Base-by-base conservation (phyloP, 2,888 invertebrate genomes). In the Ochropleura plecta region DNA sequence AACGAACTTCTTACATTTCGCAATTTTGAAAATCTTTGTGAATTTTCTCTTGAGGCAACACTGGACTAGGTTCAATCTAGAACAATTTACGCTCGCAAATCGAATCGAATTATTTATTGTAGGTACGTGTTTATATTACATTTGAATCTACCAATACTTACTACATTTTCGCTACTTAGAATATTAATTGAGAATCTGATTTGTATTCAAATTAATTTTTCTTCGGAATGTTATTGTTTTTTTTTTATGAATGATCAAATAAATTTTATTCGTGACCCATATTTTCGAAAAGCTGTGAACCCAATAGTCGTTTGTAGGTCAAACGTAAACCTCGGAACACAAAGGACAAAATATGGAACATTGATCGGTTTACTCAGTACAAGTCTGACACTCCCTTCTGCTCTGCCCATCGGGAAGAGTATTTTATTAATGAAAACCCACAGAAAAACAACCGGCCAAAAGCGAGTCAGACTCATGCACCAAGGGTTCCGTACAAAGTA, bases 31-130 rank as follows among this genome's bases (percentile, higher is more conserved):
- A 66, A 55, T 64, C 7, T 72, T 75, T 60, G 42, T 64, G 20
- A 70, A 68, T 76, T 70, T 79, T 76, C 63, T 57, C 10, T 48
- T 16, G 12, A 42, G 53, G 46, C 71, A 63, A 71, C n/a, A 63
- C 48, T 42, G 48, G 42, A 30, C 53, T 49, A 51, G 63, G 55
- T 62, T 68, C 18, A 48, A 44, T 49, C 65, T 63, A 59, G 49
- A 10, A 70, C 71, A 84, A 80, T 80, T 80, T 71, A n/a, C 63
- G 51, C 64, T 40, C 65, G 30, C 55, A 79, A 79, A 79, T 76
- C 30, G 62, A 74, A 75, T 72, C 46, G 42, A 46, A 62, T 65
- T 67, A 80, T 73, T 80, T 70, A 80, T 76, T 76, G 67, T 60
- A 79, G 59, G 42, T 68, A 51, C 48, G 1, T 30, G 30, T 30